Conservation (phyloP, 2,888 invertebrate species). For the Euplagia quadripunctaria region DNA sequence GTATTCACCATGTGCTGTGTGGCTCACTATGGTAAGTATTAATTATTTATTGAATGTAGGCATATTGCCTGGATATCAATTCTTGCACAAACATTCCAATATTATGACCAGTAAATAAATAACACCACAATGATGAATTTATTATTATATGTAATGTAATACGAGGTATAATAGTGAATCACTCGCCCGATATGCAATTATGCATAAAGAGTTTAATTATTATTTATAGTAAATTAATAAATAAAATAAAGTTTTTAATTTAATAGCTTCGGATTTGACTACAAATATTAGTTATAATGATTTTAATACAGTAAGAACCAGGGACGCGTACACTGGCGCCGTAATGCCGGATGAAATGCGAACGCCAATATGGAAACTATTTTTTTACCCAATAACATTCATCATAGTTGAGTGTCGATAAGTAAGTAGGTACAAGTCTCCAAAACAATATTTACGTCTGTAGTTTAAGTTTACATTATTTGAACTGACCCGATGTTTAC, state of each 20-base stretch:
- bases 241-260: neutral
- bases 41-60: neutral
- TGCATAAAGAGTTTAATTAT: neutral
- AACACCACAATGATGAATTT: neutral
- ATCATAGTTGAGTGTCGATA: too few relatives aligned
- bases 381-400: too few relatives aligned
- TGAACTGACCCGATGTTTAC: too few relatives aligned
- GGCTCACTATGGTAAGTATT: neutral
- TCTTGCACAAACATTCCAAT: neutral
- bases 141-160: neutral
- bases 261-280: neutral
- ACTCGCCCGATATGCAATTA: neutral
- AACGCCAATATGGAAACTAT: too few relatives aligned
- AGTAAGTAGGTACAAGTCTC: too few relatives aligned
- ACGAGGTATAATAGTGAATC: neutral
- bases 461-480: too few relatives aligned
- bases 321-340: too few relatives aligned
- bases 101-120: neutral
- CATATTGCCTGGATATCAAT: neutral
- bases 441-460: too few relatives aligned
- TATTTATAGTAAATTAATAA: neutral
- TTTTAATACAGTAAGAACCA: neutral
- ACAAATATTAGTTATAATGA: neutral
- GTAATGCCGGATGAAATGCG: too few relatives aligned
- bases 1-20: neutral